Base-by-base conservation (phyloP, 2,113 vertebrate species). In the Podilymbus podiceps region DNA sequence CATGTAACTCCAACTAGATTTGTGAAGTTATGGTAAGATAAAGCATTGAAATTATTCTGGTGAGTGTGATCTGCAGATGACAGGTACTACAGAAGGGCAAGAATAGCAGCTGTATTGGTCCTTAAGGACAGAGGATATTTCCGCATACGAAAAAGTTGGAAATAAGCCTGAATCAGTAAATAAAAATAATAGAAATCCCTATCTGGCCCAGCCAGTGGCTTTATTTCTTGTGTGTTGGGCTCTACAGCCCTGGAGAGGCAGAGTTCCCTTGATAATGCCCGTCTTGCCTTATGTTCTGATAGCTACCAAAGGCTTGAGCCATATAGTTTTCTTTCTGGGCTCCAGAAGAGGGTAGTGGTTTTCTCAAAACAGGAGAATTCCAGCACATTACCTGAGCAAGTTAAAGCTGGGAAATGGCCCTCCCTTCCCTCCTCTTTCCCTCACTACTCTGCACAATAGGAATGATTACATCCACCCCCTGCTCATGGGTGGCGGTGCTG, bases 1-100 rank as follows among this genome's bases (percentile, higher is more conserved):
- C 33, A 5, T 15, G 12, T 9, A 21, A 59, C 46, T 87, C 69
- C 93, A 62, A 0, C 46, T 8, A 90, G 91, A 63, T 23, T 0
- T 3, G 10, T 95, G 78, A 96, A 75, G 46, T 68, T 97, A 85
- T 27, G 95, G 97, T 97, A 97, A 97, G 91, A 80, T 55, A 25
- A 73, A 28, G 28, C 47, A 25, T 5, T 71, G 72, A 27, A 74
- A 25, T 78, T 79, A 46, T 90, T 33, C 59, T 68, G 56, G 21
- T 50, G 38, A 23, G 17, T 47, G 30, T 60, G 77, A 19, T 87
- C 85, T 78, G 59, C 67, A 49, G 44, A 9, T 67, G 33, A 18
- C 20, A 46, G 55, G 8, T 80, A 8, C 22, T 33, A 4, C 3
- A 50, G 42, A 83, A 80, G 33, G 47, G 28, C 56, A 78, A 13